phyloP scores from a whole-genome alignment of 1,140 invertebrate genomes.

The Pogonomyrmex barbatus region DNA sequence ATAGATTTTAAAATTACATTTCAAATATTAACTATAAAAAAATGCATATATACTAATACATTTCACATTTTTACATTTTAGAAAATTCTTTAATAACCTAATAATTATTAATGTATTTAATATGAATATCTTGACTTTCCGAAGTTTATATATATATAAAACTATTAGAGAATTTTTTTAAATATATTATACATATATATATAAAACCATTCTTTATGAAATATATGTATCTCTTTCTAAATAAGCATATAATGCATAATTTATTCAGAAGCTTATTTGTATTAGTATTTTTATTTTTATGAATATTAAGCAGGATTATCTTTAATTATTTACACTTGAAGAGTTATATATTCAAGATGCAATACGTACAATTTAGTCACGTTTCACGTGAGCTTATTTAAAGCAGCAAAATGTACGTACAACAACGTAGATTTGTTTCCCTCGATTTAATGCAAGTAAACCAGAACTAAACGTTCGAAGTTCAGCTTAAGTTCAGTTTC shows the following conservation, averaged over 20 bases:
- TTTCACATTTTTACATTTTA: neutral
- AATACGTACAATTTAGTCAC: slow-evolving; percentile 26
- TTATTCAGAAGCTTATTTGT: slow-evolving; percentile 15
- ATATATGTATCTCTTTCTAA: neutral
- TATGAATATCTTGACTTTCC: neutral
- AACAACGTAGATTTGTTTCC: slow-evolving; percentile 4
- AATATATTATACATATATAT: too few species aligned
- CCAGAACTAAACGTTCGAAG: neutral
- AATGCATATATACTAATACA: neutral
- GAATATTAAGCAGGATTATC: neutral
- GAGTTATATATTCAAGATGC: neutral
- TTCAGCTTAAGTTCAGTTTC: neutral
- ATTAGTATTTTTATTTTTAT: neutral
- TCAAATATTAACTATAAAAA: neutral
- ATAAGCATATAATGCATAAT: neutral
- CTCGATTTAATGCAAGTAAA: slow-evolving; percentile 14
- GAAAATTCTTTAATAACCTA: neutral
- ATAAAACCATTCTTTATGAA: neutral
- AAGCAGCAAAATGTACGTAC: neutral
- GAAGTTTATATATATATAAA: neutral
- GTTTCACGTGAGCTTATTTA: neutral
- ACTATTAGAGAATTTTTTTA: too few species aligned
- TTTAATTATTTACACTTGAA: slow-evolving; percentile 7
- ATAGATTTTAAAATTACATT: neutral
- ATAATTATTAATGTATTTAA: neutral